Evolutionary conservation across 92 coral and sea anemone species (phyloP).

Genomic region (Heteractis magnifica): DNA sequence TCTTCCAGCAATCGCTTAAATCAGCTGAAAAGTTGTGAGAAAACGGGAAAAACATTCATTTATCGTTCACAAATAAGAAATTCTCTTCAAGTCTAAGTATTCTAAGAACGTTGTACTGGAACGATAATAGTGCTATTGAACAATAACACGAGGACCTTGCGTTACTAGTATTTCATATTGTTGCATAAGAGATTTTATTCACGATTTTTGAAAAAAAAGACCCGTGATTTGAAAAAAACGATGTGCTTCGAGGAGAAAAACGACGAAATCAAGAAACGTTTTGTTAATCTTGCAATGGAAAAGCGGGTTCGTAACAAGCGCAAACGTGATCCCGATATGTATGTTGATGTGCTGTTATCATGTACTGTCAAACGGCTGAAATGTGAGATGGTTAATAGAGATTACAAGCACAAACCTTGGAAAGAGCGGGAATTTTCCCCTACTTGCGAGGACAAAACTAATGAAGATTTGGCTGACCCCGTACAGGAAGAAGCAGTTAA

Average conservation of each 20-base stretch:
- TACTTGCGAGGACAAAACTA: conserved; percentile 10
- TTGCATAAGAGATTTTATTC: conserved; percentile 15
- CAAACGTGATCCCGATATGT: conserved; percentile 96
- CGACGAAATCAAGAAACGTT: conserved; percentile 56
- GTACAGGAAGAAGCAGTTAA: neutral
- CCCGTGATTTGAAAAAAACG: neutral
- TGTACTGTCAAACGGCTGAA: conserved; percentile 90
- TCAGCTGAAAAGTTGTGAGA: neutral
- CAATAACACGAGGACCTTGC: conserved; percentile 11
- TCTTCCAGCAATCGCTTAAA: neutral
- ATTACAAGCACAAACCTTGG: conserved; percentile 9
- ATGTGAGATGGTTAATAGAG: conserved; percentile 69
- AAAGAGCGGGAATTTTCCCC: conserved; percentile 16
- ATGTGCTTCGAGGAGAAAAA: conserved; percentile 73
- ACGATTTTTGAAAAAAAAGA: neutral
- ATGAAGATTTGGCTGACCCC: neutral
- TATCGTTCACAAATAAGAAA: neutral
- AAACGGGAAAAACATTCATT: neutral
- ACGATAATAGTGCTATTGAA: neutral
- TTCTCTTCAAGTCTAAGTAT: neutral
- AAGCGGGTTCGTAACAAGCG: conserved; percentile 89
- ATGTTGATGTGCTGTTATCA: conserved; percentile 77
- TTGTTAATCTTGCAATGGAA: conserved; percentile 76
- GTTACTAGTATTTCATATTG: neutral
- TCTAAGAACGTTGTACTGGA: neutral